Conservation (phyloP, 2,888 invertebrate genomes). For the Orthosia cruda region DNA sequence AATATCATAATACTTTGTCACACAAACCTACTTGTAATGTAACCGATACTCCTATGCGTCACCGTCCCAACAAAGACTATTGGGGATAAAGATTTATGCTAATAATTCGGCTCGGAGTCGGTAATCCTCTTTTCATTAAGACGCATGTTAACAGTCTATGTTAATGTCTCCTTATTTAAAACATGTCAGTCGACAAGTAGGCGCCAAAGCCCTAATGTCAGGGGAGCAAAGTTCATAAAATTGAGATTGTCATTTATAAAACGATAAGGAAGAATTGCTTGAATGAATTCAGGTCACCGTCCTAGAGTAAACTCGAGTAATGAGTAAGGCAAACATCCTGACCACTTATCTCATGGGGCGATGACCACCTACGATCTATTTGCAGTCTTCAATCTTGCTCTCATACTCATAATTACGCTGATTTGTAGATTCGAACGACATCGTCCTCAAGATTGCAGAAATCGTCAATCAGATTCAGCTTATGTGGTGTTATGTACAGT, state of each 20-base stretch:
- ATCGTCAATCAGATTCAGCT: slow-evolving; percentile 27
- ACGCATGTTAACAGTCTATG: slow-evolving; percentile 41
- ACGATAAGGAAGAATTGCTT: slow-evolving; percentile 43
- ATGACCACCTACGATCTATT: slow-evolving; percentile 53
- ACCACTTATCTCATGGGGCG: slow-evolving; percentile 49
- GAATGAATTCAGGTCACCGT: slow-evolving; percentile 46
- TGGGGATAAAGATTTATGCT: slow-evolving; percentile 52
- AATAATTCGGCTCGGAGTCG: slow-evolving; percentile 42
- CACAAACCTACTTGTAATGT: slow-evolving; percentile 57
- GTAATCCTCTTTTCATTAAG: slow-evolving; percentile 51
- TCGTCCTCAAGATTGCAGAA: slow-evolving; percentile 29
- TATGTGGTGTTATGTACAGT: slow-evolving; percentile 38
- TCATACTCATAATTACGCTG: slow-evolving; percentile 28
- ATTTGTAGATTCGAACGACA: background rate
- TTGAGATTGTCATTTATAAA: slow-evolving; percentile 45
- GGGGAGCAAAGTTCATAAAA: slow-evolving; percentile 38
- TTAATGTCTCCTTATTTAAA: slow-evolving; percentile 50
- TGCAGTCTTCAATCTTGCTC: slow-evolving; percentile 32
- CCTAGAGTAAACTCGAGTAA: slow-evolving; percentile 53
- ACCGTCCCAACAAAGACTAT: slow-evolving; percentile 46
- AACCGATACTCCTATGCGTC: slow-evolving; percentile 56
- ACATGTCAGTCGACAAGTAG: slow-evolving; percentile 48
- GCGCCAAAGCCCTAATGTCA: slow-evolving; percentile 49
- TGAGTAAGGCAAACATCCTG: slow-evolving; percentile 55
- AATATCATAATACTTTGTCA: slow-evolving; percentile 66